Conservation (phyloP, 2,888 invertebrate species). For the Marasmarcha lunaedactyla region DNA sequence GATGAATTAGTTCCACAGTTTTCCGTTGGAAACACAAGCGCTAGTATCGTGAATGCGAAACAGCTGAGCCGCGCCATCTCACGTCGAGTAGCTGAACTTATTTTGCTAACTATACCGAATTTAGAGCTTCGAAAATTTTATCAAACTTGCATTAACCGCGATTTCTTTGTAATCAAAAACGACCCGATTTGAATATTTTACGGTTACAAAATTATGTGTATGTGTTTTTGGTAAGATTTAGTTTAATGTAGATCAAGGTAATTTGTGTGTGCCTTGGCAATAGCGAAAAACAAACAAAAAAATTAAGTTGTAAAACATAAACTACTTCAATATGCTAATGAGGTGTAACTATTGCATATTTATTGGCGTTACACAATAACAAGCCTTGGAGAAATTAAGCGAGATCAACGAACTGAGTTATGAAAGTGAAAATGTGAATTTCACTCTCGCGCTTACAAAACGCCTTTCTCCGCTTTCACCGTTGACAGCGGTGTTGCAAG, state of each 20-base stretch:
- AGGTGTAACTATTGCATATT: neutral
- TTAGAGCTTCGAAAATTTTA: too few relatives aligned
- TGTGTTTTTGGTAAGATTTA: too few relatives aligned
- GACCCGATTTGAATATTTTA: too few relatives aligned
- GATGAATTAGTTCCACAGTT: constrained; percentile 14
- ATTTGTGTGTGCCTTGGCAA: too few relatives aligned
- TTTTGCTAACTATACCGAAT: neutral
- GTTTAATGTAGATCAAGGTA: too few relatives aligned
- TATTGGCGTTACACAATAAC: neutral
- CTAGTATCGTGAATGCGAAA: constrained; percentile 12
- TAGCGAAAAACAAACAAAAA: too few relatives aligned
- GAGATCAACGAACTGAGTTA: constrained; percentile 48
- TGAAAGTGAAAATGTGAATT: constrained; percentile 67
- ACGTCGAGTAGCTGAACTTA: constrained; percentile 37
- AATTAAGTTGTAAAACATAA: neutral
- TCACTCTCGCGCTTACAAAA: constrained; percentile 69
- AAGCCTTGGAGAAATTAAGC: constrained; percentile 18
- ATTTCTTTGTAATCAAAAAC: too few relatives aligned
- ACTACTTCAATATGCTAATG: neutral
- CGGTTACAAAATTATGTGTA: too few relatives aligned
- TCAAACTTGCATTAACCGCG: too few relatives aligned
- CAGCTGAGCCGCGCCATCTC: constrained; percentile 37
- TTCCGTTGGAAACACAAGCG: constrained; percentile 17
- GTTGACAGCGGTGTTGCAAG: constrained; percentile 43
- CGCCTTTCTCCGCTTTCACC: constrained; percentile 70